These are phyloP conservation scores for Microctonus aethiopoides DNA, from an alignment of 2,888 invertebrate species.

Conservation along the genomic window DNA sequence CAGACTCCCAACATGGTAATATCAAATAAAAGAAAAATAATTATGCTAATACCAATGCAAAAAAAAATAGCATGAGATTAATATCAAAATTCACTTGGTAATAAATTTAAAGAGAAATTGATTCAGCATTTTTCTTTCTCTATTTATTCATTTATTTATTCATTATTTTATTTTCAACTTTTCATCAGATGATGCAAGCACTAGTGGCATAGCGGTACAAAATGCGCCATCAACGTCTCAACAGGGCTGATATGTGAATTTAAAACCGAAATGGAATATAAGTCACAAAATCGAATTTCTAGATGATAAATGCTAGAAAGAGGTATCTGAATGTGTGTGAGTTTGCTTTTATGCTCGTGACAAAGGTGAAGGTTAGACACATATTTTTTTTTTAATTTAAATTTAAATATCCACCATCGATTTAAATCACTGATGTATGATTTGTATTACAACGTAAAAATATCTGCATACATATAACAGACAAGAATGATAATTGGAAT, in stretches of 20 bases:
- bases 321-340: not conserved
- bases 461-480: not conserved
- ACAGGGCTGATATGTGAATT: constrained; percentile 49
- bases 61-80: no score
- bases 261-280: not conserved
- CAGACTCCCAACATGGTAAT: constrained; percentile 69
- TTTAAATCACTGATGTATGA: not conserved
- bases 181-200: constrained; percentile 51
- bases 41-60: no score
- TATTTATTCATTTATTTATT: not conserved
- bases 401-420: not conserved
- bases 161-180: not conserved
- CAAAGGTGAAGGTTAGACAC: not conserved
- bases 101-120: not conserved
- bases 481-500: not conserved
- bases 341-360: not conserved
- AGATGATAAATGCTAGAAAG: constrained; percentile 32
- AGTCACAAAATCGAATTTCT: constrained; percentile 6
- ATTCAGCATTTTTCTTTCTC: not conserved
- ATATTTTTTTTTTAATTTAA: no score
- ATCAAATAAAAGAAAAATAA: not conserved
- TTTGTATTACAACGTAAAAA: not conserved
- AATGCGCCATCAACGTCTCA: constrained; percentile 48
- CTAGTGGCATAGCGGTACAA: constrained; percentile 49
- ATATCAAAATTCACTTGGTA: not conserved